Evolutionary conservation across 2,888 invertebrate species (phyloP).

Genomic region (Cephus sareptanus): DNA sequence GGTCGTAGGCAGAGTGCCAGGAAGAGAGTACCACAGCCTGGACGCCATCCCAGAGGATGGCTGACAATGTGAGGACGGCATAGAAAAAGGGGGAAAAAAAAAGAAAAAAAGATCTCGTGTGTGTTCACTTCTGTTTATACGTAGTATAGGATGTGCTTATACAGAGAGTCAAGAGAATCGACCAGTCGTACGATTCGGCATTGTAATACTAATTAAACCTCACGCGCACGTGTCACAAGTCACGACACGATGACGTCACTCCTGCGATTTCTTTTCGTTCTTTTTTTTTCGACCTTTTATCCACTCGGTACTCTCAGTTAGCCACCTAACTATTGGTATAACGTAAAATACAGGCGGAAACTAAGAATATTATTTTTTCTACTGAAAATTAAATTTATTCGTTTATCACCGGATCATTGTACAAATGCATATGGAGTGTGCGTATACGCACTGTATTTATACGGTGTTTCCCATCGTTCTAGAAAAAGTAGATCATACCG

Average conservation of each 20-base stretch:
- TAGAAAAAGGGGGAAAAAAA: neutral
- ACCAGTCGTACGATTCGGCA: constrained; percentile 45
- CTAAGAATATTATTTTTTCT: neutral
- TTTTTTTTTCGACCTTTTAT: constrained; percentile 25
- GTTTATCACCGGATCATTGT: neutral
- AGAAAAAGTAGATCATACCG: constrained; percentile 4
- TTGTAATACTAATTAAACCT: constrained; percentile 62
- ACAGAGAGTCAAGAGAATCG: neutral
- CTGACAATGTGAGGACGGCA: neutral
- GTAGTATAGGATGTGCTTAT: neutral
- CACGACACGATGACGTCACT: constrained; percentile 56
- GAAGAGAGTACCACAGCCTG: constrained; percentile 34
- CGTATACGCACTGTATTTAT: neutral
- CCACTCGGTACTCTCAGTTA: constrained; percentile 7
- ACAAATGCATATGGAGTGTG: neutral
- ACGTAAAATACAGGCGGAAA: neutral
- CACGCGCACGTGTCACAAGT: constrained; percentile 56
- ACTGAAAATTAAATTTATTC: neutral
- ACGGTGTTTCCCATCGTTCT: neutral
- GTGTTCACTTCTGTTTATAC: neutral
- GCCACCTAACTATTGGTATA: constrained; percentile 39
- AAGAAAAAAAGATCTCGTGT: neutral
- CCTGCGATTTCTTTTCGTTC: constrained; percentile 45
- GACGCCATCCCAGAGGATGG: neutral
- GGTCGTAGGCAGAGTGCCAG: constrained; percentile 62